Base-by-base conservation (phyloP, 1,140 invertebrate species). In the Medauroidea extradentata region DNA sequence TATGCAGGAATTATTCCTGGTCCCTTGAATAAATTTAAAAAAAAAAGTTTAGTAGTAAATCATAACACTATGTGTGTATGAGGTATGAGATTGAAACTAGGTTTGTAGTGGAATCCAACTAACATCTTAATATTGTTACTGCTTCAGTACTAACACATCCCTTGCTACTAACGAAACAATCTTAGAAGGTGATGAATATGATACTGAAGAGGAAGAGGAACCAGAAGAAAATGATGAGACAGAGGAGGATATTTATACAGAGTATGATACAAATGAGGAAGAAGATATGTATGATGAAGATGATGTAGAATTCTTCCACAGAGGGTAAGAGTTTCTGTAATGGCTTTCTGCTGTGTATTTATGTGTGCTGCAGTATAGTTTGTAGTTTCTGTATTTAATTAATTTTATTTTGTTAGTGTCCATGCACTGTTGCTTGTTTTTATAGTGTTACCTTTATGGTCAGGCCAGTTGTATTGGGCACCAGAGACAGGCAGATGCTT, bases 191-290 rank as follows among this genome's bases (percentile, higher is more conserved):
- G 53, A 61, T 1, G 57, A 51, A 2, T 56, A 63, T 8, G 44
- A 61, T 25, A 53, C 64, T 44, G 62, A 29, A 41, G 53, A 60
- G 25, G 41, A 59, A n/a, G 63, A 65, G 19, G 65, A 65, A 19
- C 59, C 65, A 25, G 61, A 60, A 53, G 70, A 69, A 54, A 59
- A 60, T 5, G 66, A 68, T 25, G 63, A 66, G n/a, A 65, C 66
- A 42, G 55, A 65, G n/a, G 69, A 69, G 24, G 67, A 68, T 46
- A 34, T 34, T 34, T 34, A 34, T 11, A 34, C 29, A 34, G 66
- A 70, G 27, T 66, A 65, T 44, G 65, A 66, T 23, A 64, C 63
- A 42, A 62, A 70, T 51, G 67, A 61, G 41, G 67, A 66, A 62
- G 60, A 57, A 53, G 63, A 63, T 27, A 64, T 65, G 61, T 70